Base-by-base conservation (phyloP, 2,797 vertebrate genomes). In the Atherinosoma microstoma region DNA sequence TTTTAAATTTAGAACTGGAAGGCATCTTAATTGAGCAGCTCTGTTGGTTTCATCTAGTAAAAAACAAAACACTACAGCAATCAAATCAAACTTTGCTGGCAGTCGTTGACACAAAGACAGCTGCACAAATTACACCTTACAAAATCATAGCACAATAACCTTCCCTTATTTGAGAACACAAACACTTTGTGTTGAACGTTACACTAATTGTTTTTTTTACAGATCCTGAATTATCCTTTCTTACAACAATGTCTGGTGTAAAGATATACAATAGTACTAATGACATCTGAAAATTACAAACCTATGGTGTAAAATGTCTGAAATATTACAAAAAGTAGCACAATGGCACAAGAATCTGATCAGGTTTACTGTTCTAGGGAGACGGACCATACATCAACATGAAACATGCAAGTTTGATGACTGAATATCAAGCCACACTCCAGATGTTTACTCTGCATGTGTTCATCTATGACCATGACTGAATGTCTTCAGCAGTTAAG, bases 41-140 rank as follows among this genome's bases (percentile, higher is more conserved):
- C 5, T 11, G 32, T 32, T 35, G 10, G 22, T 64, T 79, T 61
- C 34, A 51, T 61, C 22, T 1, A 51, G 32, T 59, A 58, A 62
- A 67, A 71, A 36, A 36, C 60, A 71, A 59, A 64, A 56, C 22
- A n/a, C 20, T 54, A 62, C 35, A 18, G 30, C 18, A 57, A 60
- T 67, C 2, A 54, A 36, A 67, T 67, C 51, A 75, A 53, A 66
- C 20, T 32, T 67, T 67, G 45, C 73, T 81, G 70, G 60, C 42
- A 79, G 18, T 59, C 32, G 67, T 30, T 81, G 51, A 70, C 62
- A 77, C 75, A 61, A 76, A 75, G 70, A 70, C 71, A 72, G n/a
- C 45, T 18, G 3, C 24, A 84, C 27, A 42, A 20, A 62, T 64
- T 40, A 58, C 16, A 75, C 62, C 6, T 29, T 10, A 57, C 32